These are phyloP conservation scores for Antechinus flavipes DNA, from an alignment of 2,113 vertebrate genomes.

Conservation along the genomic window DNA sequence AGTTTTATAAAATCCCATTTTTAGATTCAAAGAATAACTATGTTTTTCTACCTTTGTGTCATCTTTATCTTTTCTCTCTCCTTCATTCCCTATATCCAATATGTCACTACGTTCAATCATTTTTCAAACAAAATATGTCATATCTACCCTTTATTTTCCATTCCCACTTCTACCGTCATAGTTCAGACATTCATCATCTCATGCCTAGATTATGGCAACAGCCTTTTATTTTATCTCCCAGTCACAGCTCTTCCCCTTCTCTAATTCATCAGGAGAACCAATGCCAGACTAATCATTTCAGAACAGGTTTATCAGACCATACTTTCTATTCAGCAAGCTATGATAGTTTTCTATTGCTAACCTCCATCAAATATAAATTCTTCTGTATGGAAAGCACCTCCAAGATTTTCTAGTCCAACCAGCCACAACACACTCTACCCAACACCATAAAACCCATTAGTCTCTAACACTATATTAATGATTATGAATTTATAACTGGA, in stretches of 20 bases:
- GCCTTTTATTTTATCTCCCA: not conserved
- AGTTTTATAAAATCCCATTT: not conserved
- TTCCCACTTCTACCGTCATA: not conserved
- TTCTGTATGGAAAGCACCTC: not conserved
- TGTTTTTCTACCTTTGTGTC: not conserved
- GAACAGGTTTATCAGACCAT: not conserved
- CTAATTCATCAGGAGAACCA: not conserved
- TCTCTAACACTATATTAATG: not conserved
- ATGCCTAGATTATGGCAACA: not conserved
- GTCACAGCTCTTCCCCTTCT: not conserved
- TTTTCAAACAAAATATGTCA: not conserved
- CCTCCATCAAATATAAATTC: not conserved
- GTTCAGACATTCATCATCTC: not conserved
- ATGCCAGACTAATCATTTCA: not conserved
- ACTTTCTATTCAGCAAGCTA: not conserved
- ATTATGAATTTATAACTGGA: not conserved
- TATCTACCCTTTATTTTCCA: not conserved
- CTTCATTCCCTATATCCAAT: not conserved
- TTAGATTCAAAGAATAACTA: not conserved
- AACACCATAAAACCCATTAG: not conserved
- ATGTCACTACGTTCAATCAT: not conserved
- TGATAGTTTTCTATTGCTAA: not conserved
- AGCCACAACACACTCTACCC: not conserved
- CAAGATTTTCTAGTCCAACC: not conserved
- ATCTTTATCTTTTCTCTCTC: not conserved